Evolutionary conservation across 2,888 invertebrate species (phyloP).

Genomic region (Sialis lutaria): DNA sequence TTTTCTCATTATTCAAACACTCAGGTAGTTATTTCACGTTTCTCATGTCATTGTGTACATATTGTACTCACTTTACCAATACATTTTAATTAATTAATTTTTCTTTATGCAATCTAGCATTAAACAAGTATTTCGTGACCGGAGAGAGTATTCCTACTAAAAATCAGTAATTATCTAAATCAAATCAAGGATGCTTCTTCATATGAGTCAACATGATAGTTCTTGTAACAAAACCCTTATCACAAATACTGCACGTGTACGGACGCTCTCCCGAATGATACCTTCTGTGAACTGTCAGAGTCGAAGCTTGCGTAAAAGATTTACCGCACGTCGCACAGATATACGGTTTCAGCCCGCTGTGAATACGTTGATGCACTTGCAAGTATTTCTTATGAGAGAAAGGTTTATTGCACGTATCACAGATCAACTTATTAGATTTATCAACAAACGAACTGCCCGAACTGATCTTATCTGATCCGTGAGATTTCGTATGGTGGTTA

Average conservation of each 20-base stretch:
- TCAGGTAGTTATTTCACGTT: too few species aligned
- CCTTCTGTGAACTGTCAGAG: slow-evolving; percentile 11
- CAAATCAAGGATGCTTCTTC: slow-evolving; percentile 5
- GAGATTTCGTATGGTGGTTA: slow-evolving; percentile 17
- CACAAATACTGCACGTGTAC: slow-evolving; percentile 5
- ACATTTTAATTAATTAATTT: neutral
- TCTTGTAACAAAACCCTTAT: slow-evolving; percentile 5
- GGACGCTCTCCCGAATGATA: slow-evolving; percentile 6
- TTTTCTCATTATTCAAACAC: too few species aligned
- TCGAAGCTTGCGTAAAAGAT: slow-evolving; percentile 26
- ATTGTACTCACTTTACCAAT: too few species aligned
- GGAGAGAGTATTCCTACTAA: neutral
- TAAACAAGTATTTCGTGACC: neutral
- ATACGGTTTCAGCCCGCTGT: slow-evolving; percentile 13
- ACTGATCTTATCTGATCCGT: slow-evolving; percentile 1
- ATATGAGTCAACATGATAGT: slow-evolving; percentile 5
- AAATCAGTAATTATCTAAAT: neutral
- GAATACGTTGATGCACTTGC: slow-evolving; percentile 7
- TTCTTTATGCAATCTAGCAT: neutral
- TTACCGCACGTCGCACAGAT: slow-evolving; percentile 6
- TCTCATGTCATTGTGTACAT: too few species aligned
- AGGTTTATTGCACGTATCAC: slow-evolving; percentile 11
- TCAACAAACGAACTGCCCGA: slow-evolving; percentile 4
- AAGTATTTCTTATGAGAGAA: slow-evolving; percentile 8
- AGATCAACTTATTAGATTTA: slow-evolving; percentile 5